Evolutionary conservation across 92 coral and sea anemone genomes (phyloP).

Genomic region (Scolanthus callimorphus): DNA sequence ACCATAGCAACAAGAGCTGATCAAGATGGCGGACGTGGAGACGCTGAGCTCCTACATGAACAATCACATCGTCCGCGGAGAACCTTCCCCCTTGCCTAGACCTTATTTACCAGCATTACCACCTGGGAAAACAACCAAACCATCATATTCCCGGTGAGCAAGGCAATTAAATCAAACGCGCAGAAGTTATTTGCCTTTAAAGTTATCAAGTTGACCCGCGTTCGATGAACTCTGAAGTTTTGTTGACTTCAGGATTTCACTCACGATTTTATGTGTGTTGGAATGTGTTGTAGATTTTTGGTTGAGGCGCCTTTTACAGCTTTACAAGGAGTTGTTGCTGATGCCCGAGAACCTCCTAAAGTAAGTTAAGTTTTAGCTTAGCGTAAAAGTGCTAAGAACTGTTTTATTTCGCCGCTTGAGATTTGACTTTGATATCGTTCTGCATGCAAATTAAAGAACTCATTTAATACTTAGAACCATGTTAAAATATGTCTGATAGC

Average conservation of each 20-base stretch:
- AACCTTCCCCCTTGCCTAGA: slow-evolving; percentile 91
- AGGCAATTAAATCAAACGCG: not conserved
- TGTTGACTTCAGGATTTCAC: too few species aligned
- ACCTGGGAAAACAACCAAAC: slow-evolving; percentile 78
- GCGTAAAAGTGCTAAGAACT: too few species aligned
- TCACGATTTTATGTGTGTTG: slow-evolving; percentile 15
- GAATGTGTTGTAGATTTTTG: slow-evolving; percentile 56
- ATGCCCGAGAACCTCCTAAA: slow-evolving; percentile 92
- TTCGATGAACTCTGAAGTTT: too few species aligned
- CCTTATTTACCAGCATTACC: slow-evolving; percentile 96
- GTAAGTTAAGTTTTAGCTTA: slow-evolving; percentile 26
- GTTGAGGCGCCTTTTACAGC: slow-evolving; percentile 88
- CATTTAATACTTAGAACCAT: too few species aligned
- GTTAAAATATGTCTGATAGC: too few species aligned
- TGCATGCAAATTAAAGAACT: too few species aligned
- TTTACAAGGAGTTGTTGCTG: slow-evolving; percentile 84
- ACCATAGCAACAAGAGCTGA: slow-evolving; percentile 44
- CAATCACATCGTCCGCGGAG: slow-evolving; percentile 65
- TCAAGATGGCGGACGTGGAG: slow-evolving; percentile 77
- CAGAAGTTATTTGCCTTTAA: not conserved
- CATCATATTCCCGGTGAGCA: slow-evolving; percentile 82
- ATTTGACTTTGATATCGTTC: too few species aligned
- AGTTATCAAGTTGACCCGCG: not conserved
- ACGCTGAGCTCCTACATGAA: slow-evolving; percentile 37
- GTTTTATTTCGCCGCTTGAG: too few species aligned